These are phyloP conservation scores for Progne subis DNA, from an alignment of 2,113 vertebrate genomes.

Conservation along the genomic window DNA sequence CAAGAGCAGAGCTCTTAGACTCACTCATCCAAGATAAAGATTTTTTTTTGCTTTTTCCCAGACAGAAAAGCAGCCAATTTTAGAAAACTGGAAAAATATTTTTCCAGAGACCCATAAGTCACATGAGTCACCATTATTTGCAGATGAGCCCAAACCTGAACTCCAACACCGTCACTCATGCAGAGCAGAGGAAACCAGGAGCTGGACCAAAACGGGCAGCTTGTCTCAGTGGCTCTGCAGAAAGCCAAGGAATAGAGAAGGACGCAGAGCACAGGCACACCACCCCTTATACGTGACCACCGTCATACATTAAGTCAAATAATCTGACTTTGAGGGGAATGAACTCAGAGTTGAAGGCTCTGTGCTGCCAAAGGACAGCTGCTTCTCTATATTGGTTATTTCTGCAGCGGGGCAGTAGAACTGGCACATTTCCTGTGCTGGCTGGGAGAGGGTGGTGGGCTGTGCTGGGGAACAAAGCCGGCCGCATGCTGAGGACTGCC, in stretches of 20 bases:
- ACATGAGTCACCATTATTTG: slow-evolving; percentile 6
- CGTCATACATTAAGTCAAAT: not conserved
- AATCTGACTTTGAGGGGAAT: not conserved
- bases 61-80: not conserved
- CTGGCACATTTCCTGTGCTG: rapidly evolving
- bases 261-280: rapidly evolving
- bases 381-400: not conserved
- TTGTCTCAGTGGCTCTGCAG: not conserved
- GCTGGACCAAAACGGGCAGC: not conserved
- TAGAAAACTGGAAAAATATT: not conserved
- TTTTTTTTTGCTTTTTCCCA: not conserved
- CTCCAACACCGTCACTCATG: not conserved
- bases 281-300: not conserved
- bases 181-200: not conserved
- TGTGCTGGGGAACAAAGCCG: not conserved
- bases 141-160: not conserved
- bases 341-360: not conserved
- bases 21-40: not conserved
- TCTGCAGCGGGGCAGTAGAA: not conserved
- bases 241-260: not conserved
- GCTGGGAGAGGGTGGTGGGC: not conserved
- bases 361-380: not conserved
- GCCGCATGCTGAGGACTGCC: rapidly evolving
- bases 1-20: not conserved
- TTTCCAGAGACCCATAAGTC: not conserved